A percentile compares a stretch with the other conserved stretches of the same genome.
Evolutionary conservation across 2,888 invertebrate species (phyloP).

Genomic region (Oegoconia quadripuncta): DNA sequence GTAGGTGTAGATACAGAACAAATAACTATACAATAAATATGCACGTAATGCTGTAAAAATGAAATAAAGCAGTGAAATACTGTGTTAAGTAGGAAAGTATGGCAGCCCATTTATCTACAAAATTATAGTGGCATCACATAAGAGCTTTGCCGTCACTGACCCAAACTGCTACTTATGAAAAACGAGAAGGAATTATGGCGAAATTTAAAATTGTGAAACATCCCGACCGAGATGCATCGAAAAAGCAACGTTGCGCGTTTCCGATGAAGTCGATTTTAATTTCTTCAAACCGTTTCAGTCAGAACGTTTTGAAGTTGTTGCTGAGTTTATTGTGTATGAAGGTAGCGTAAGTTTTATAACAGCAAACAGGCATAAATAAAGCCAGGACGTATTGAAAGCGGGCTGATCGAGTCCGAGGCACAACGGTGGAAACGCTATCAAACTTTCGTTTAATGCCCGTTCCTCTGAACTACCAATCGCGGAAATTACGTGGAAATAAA

Average conservation of each 20-base stretch:
- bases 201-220: slow-evolving; percentile 24
- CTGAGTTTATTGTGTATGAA: slow-evolving; percentile 10
- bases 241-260: neutral
- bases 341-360: slow-evolving; percentile 28
- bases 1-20: too few species aligned
- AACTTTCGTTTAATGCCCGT: slow-evolving; percentile 48
- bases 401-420: slow-evolving; percentile 28
- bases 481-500: slow-evolving; percentile 67
- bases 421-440: slow-evolving; percentile 38
- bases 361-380: slow-evolving; percentile 40
- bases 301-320: neutral
- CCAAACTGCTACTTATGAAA: slow-evolving; percentile 26
- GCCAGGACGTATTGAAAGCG: slow-evolving; percentile 30
- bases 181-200: slow-evolving; percentile 21
- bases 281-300: neutral
- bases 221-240: neutral
- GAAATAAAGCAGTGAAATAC: too few species aligned
- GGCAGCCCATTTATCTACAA: slow-evolving; percentile 10
- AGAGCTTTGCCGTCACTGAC: slow-evolving; percentile 21
- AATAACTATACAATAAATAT: too few species aligned
- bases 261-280: neutral
- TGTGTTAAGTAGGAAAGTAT: neutral
- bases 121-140: slow-evolving; percentile 22
- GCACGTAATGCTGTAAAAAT: too few species aligned
- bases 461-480: slow-evolving; percentile 55